Percentiles rank a stretch among this genome's conserved stretches.
These are phyloP conservation scores for Norana najaformis DNA, from an alignment of 2,888 invertebrate genomes.

Conservation along the genomic window DNA sequence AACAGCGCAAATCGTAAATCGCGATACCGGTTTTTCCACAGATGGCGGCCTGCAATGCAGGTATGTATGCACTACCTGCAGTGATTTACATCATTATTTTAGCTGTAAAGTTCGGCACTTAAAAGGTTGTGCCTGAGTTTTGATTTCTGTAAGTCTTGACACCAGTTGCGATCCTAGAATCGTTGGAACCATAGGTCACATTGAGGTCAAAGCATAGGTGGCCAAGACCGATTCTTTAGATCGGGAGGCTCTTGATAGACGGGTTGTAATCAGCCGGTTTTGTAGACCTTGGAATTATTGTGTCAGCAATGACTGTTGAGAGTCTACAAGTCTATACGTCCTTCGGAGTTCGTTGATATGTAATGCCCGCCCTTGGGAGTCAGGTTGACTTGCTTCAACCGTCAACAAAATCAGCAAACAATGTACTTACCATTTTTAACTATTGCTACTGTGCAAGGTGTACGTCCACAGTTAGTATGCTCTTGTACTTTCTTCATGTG, in stretches of 20 bases:
- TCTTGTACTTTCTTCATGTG: too few species aligned
- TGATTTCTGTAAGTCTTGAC: background rate
- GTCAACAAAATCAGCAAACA: background rate
- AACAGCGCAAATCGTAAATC: background rate
- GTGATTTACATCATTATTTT: background rate
- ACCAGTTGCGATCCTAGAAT: background rate
- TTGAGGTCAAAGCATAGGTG: background rate
- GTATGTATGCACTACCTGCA: background rate
- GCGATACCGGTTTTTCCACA: background rate
- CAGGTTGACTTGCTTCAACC: background rate
- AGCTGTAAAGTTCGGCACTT: background rate
- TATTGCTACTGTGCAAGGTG: background rate
- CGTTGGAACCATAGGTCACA: background rate
- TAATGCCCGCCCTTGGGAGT: background rate
- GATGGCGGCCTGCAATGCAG: constrained; percentile 5
- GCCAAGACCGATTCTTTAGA: background rate
- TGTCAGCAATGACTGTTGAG: background rate
- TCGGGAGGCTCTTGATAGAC: background rate
- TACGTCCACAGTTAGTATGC: background rate
- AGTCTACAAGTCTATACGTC: background rate
- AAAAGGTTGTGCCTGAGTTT: background rate
- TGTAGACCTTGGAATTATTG: background rate
- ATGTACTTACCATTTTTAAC: too few species aligned
- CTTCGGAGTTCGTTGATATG: too few species aligned
- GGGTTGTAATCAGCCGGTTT: background rate